Percentiles rank a stretch among this genome's conserved stretches.
phyloP scores from a whole-genome alignment of 1,140 invertebrate genomes.

The Brachionus asplanchnoidis region DNA sequence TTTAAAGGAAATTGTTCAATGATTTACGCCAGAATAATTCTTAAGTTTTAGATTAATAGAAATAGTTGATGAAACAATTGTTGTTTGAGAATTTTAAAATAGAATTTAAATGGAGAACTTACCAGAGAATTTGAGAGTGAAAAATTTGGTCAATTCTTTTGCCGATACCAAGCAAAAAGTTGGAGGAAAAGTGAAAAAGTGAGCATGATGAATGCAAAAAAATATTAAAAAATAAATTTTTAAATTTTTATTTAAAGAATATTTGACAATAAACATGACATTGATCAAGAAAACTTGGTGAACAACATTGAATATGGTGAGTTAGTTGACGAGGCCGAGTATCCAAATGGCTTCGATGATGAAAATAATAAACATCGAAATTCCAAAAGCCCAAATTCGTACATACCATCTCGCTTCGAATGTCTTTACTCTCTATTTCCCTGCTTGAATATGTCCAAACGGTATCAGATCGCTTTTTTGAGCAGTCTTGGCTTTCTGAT shows the following conservation, averaged over 20 bases:
- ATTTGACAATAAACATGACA: neutral
- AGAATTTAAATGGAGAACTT: slow-evolving; percentile 25
- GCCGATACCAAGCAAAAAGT: slow-evolving; percentile 36
- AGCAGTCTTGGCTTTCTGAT: slow-evolving; percentile 56
- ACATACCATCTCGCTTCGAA: slow-evolving; percentile 16
- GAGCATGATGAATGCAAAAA: neutral
- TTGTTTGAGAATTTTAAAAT: neutral
- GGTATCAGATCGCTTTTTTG: slow-evolving; percentile 53
- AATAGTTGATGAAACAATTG: neutral
- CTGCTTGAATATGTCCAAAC: slow-evolving; percentile 28
- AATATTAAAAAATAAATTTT: too few relatives aligned
- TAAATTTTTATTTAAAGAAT: neutral
- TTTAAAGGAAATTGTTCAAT: neutral
- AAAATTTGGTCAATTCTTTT: slow-evolving; percentile 33
- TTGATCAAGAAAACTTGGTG: slow-evolving; percentile 32
- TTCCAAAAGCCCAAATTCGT: slow-evolving; percentile 10
- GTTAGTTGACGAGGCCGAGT: slow-evolving; percentile 37
- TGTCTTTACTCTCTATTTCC: neutral
- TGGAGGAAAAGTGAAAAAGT: slow-evolving; percentile 30
- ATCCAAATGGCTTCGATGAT: slow-evolving; percentile 1
- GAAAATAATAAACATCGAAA: neutral
- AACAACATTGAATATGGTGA: slow-evolving; percentile 38
- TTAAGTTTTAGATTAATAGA: neutral
- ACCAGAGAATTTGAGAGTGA: slow-evolving; percentile 16
- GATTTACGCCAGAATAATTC: neutral